Base-by-base conservation (phyloP, 2,888 invertebrate genomes). In the Monopis laevigella region DNA sequence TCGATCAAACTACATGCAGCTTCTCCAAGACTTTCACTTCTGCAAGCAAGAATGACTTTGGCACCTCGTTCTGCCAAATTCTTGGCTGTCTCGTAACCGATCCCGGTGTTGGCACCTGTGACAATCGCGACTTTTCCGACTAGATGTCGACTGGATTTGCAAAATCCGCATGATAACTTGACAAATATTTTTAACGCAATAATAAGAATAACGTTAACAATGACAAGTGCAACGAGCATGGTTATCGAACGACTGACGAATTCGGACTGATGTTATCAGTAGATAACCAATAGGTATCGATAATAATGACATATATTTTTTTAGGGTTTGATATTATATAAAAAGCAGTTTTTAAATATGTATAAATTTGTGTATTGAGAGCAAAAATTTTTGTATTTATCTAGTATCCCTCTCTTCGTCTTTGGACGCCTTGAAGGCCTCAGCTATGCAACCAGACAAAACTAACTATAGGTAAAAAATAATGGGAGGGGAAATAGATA, bases 101-200 rank as follows among this genome's bases (percentile, higher is more conserved):
- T 90, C 3, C 92, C 93, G 49, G 87, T 83, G 48, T 89, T 93
- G 36, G 89, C 90, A 13, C 94, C 95, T 7, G 94, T 95, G 26
- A 95, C 84, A 40, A 95, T 82, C 10, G 90, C 89, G 2, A 89
- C 90, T 78, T 93, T 93, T 2, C 92, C 92, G 36, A 88, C 82
- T 85, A 94, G 53, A 51, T 70, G 66, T 42, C 50, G 60, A 43
- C 59, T 69, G 43, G 56, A 56, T 47, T 50, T 62, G 45, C 65
- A 63, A 40, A 62, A 53, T 34, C 69, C 71, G 10, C 36, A 36
- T 21, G 36, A 21, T 21, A 36, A 8, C 13, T 17, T 19, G 2
- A 13, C 21, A 11, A 21, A 36, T 17, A 36, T n/a, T 21, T 36
- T 36, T 6, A 36, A 4, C 21, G 16, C 21, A 6, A 21, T 36